phyloP scores from a whole-genome alignment of 1,140 invertebrate genomes.

The Neodiprion fabricii region DNA sequence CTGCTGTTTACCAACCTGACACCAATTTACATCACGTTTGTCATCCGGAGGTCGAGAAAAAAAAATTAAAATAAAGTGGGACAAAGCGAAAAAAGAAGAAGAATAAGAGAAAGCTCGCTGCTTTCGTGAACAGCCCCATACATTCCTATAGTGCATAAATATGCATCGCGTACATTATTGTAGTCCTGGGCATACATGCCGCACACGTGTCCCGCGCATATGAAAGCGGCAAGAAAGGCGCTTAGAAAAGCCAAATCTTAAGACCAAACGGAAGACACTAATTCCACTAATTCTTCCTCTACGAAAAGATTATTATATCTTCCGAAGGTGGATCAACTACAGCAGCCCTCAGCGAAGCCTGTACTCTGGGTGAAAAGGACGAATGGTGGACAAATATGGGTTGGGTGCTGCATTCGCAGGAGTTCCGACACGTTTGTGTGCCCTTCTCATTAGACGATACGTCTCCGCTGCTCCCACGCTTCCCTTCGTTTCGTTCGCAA shows the following conservation, averaged over 20 bases:
- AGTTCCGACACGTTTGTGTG: constrained; percentile 21
- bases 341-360: not conserved
- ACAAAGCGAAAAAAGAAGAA: too few relatives aligned
- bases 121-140: too few relatives aligned
- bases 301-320: constrained; percentile 10
- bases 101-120: too few relatives aligned
- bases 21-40: constrained; percentile 5
- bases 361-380: not conserved
- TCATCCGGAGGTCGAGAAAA: not conserved
- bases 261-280: constrained; percentile 11
- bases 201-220: not conserved
- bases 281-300: constrained; percentile 5
- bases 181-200: not conserved
- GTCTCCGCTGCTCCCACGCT: constrained; percentile 9
- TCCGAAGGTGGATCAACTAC: not conserved
- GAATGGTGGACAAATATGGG: constrained; percentile 29
- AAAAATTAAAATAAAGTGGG: too few relatives aligned
- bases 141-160: not conserved
- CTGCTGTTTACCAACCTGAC: not conserved
- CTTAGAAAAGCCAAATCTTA: not conserved
- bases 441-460: constrained; percentile 34
- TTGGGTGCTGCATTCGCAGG: constrained; percentile 22
- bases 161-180: not conserved
- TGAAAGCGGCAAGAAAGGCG: not conserved
- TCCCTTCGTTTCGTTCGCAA: not conserved